Evolutionary conservation across 2,888 invertebrate genomes (phyloP), one percentile per base, ranked within the genome.

Genomic region (Eupsilia transversa): DNA sequence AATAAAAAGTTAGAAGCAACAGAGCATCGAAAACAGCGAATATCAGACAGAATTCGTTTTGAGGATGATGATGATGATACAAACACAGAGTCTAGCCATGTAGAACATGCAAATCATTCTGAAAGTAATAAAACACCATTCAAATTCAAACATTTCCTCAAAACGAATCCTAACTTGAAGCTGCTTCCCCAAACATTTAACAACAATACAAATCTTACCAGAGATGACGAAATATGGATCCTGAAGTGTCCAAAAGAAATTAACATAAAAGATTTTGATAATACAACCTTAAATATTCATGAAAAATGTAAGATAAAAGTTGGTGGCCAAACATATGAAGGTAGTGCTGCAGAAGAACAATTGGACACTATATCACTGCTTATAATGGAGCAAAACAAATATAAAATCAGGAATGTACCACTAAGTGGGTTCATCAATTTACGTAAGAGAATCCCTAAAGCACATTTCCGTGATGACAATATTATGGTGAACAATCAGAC

Each of bases 161-260:
- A 90, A 79, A 67, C 74, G n/a, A 91, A 92, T 78, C 54, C 74
- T 41, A 84, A 90, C 60, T 84, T 94, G 27, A 88, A 88, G 56
- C 74, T 78, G n/a, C 69, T 91, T n/a, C 38, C 74, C 27, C 54
- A 79, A n/a, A 84, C 79, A 66, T 56, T 81, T 33, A 64, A 83
- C 17, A 74, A 60, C 30, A 82, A 85, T 59, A 63, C 85, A 46
- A 65, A 82, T 27, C 80, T 94, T 41, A 89, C 91, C 12, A 77
- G 84, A 49, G 89, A 94, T 85, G 95, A 95, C 84, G 95, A 95
- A 52, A 79, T 94, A 66, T 95, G 94, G 94, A 80, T 94, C 54
- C 30, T 95, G 4, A 92, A 89, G 79, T 93, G 93, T 79, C 94
- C 95, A 3, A 88, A 87, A 79, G 92, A 92, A 54, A 78, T 95